These are phyloP conservation scores for Cerceris rybyensis DNA, from an alignment of 2,888 invertebrate species.

Conservation along the genomic window DNA sequence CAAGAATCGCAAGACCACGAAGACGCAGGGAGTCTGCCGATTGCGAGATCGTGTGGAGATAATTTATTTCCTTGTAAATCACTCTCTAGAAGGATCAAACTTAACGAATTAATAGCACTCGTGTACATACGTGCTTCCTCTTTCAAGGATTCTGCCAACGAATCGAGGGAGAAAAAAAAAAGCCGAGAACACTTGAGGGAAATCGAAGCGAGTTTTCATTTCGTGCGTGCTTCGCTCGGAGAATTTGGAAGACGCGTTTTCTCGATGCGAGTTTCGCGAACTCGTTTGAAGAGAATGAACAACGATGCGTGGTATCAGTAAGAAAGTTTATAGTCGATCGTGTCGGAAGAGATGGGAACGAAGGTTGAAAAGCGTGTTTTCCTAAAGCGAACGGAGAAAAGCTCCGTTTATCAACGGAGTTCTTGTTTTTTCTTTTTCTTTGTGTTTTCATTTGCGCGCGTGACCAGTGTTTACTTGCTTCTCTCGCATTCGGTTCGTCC, in stretches of 20 bases:
- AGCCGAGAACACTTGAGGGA: too few species aligned
- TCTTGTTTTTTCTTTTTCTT: neutral
- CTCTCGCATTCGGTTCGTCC: slow-evolving; percentile 59
- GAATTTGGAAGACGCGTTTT: slow-evolving; percentile 60
- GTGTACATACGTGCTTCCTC: neutral
- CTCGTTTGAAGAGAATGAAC: slow-evolving; percentile 42
- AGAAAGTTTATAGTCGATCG: slow-evolving; percentile 9
- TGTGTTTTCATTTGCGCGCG: neutral
- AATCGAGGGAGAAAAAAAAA: too few species aligned
- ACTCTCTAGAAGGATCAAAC: too few species aligned
- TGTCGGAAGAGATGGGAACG: neutral
- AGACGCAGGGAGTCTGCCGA: slow-evolving; percentile 42
- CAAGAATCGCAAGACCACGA: slow-evolving; percentile 41
- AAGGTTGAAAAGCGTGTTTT: too few species aligned
- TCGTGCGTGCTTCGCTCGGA: slow-evolving; percentile 6
- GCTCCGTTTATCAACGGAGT: slow-evolving; percentile 9
- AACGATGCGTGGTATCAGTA: slow-evolving; percentile 48
- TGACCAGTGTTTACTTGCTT: neutral
- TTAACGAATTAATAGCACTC: too few species aligned
- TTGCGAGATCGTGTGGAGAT: slow-evolving; percentile 47
- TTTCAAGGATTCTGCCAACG: too few species aligned
- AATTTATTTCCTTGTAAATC: too few species aligned
- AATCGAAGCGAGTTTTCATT: too few species aligned
- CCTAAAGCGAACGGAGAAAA: neutral
- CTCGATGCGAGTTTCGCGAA: slow-evolving; percentile 33